Percentiles rank a stretch among this genome's conserved stretches.
Conservation (phyloP, 2,797 vertebrate genomes). For the Aphelocoma californica region DNA sequence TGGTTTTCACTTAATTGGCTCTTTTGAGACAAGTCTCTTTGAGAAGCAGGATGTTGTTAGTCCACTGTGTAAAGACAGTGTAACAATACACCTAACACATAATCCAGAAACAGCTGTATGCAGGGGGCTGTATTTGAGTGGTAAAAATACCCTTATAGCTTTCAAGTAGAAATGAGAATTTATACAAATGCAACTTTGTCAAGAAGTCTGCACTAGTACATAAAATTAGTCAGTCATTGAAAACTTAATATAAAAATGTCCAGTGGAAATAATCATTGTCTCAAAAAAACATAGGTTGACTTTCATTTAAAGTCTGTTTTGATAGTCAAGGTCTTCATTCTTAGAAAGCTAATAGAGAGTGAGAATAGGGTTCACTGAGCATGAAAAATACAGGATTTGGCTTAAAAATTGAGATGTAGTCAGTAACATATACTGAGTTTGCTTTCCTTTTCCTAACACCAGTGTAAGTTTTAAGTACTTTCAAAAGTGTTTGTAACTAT, state of each 20-base stretch:
- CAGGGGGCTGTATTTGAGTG: not conserved
- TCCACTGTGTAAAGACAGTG: not conserved
- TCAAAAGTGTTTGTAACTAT: not conserved
- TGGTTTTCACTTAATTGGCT: constrained; percentile 51
- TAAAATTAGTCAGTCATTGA: not conserved
- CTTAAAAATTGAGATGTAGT: not conserved
- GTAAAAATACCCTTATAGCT: not conserved
- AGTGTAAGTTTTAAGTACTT: not conserved
- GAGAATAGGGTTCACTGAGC: not conserved
- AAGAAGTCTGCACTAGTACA: not conserved
- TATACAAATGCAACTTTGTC: not conserved
- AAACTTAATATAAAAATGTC: not conserved
- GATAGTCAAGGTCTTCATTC: not conserved
- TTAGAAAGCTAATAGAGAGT: not conserved
- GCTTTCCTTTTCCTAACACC: not conserved
- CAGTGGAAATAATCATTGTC: not conserved
- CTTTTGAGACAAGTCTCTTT: constrained; percentile 26
- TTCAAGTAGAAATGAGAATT: not conserved
- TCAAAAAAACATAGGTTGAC: not conserved
- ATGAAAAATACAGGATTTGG: not conserved
- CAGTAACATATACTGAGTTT: not conserved
- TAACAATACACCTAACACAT: not conserved
- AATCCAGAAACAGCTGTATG: not conserved
- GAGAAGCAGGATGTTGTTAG: constrained; percentile 43
- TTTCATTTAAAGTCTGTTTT: not conserved